phyloP scores from a whole-genome alignment of 2,797 vertebrate genomes.

The Crocodylus rhombifer region DNA sequence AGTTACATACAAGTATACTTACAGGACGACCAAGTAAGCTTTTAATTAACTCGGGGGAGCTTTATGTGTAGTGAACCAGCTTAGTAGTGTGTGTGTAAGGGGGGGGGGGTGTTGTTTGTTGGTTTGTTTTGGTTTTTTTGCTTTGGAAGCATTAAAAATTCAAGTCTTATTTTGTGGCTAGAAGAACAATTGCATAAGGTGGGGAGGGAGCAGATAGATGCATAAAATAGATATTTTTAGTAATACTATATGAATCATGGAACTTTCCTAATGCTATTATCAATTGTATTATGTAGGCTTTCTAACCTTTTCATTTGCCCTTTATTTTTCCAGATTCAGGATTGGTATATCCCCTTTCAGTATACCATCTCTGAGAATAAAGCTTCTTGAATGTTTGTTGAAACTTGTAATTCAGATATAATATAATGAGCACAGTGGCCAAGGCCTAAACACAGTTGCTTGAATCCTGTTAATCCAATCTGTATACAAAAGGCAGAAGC shows the following conservation, averaged over 20 bases:
- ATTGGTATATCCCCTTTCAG: not conserved
- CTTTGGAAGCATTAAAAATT: not conserved
- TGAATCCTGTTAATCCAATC: not conserved
- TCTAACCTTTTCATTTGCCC: not conserved
- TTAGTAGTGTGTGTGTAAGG: too few relatives aligned
- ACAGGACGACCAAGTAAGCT: conserved; percentile 96
- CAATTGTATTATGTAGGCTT: not conserved
- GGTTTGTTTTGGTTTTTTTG: not conserved
- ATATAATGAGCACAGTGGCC: not conserved
- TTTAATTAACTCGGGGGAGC: not conserved
- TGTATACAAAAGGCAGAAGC: not conserved
- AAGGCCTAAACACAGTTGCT: not conserved
- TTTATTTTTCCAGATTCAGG: not conserved
- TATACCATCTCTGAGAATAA: not conserved
- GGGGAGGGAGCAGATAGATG: not conserved
- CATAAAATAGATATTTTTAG: not conserved
- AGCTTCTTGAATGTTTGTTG: not conserved
- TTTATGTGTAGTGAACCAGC: not conserved
- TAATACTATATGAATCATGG: not conserved
- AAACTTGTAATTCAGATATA: conserved; percentile 7
- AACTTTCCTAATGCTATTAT: conserved; percentile 15
- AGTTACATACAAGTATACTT: conserved; percentile 98
- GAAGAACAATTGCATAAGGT: not conserved
- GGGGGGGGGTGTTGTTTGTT: too few relatives aligned
- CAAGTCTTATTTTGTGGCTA: not conserved